These are phyloP conservation scores for Papilio helenus DNA, from an alignment of 1,140 invertebrate genomes.

Conservation along the genomic window DNA sequence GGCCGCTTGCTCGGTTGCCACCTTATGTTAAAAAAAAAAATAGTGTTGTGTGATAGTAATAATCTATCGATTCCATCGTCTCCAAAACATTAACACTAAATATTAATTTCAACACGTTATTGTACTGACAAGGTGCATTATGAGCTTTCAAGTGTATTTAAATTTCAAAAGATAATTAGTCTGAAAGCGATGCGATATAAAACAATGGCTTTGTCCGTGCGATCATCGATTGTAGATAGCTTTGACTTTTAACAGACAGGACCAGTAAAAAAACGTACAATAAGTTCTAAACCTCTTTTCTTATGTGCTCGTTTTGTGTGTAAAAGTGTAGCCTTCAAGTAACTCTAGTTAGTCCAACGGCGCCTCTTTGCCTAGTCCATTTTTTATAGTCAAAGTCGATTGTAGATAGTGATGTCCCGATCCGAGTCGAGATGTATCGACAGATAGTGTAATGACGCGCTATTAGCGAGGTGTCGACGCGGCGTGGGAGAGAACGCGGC, in stretches of 20 bases:
- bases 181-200: conserved; percentile 55
- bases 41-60: too few relatives aligned
- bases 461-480: conserved; percentile 77
- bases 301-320: neutral
- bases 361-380: neutral
- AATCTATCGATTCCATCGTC: too few relatives aligned
- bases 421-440: conserved; percentile 62
- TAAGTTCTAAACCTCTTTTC: neutral
- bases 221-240: conserved; percentile 64
- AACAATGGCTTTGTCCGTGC: conserved; percentile 64
- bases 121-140: conserved; percentile 18
- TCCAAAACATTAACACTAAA: neutral
- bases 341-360: neutral
- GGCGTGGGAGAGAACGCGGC: conserved; percentile 70
- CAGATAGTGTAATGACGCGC: conserved; percentile 72
- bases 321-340: neutral
- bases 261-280: neutral
- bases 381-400: conserved; percentile 48
- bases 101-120: conserved; percentile 4
- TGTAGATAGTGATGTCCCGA: conserved; percentile 62
- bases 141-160: conserved; percentile 29
- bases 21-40: too few relatives aligned
- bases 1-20: too few relatives aligned
- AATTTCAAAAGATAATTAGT: conserved; percentile 60
- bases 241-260: neutral